Percentiles rank a stretch among this genome's conserved stretches.
Evolutionary conservation across 2,113 vertebrate genomes (phyloP).

Genomic region (Gulo gulo): DNA sequence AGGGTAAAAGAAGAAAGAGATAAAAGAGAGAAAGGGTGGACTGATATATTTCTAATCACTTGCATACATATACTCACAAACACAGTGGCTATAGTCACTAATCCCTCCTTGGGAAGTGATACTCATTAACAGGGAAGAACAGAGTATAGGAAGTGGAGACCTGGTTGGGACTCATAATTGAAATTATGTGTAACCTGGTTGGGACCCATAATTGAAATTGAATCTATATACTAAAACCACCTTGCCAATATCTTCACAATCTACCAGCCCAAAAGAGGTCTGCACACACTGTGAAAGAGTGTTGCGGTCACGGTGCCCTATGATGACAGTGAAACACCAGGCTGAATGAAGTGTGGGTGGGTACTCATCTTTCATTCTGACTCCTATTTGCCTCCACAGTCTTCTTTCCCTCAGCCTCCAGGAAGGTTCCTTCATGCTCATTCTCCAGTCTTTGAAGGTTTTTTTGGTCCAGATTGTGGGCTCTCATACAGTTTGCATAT

Average conservation of each 20-base stretch:
- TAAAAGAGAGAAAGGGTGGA: background rate
- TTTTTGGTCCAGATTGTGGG: background rate
- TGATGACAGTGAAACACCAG: background rate
- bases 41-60: background rate
- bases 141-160: background rate
- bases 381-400: background rate
- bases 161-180: too few relatives aligned
- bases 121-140: background rate
- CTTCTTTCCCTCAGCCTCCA: background rate
- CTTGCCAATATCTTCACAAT: background rate
- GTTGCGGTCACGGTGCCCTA: background rate
- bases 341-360: background rate
- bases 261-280: background rate
- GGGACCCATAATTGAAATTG: background rate
- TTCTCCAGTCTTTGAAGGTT: background rate
- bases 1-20: background rate
- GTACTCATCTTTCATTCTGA: background rate
- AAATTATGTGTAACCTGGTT: background rate
- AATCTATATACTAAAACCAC: background rate
- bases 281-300: background rate
- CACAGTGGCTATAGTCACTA: background rate
- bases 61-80: background rate
- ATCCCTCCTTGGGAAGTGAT: background rate
- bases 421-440: too few relatives aligned
- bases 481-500: background rate